A percentile compares a stretch with the other conserved stretches of the same genome.
Conservation (phyloP, 2,888 invertebrate species). For the Thymelicus acteon region DNA sequence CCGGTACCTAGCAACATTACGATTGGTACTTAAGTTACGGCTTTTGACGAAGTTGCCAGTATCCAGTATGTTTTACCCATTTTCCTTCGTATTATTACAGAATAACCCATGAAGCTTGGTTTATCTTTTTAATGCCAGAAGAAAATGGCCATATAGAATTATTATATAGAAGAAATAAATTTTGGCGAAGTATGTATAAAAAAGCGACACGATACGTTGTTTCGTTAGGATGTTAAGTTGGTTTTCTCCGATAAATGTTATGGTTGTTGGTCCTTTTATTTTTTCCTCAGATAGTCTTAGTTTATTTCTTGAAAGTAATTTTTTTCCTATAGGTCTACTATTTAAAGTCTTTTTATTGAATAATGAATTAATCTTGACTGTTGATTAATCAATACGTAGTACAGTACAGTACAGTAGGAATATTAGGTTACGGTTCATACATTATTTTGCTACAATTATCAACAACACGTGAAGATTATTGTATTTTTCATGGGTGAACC, state of each 20-base stretch:
- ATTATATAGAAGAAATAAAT: not conserved
- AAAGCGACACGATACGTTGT: not conserved
- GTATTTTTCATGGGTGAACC: too few relatives aligned
- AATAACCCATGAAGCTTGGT: not conserved
- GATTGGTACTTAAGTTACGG: not conserved
- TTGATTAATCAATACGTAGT: too few relatives aligned
- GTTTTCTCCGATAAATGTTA: not conserved
- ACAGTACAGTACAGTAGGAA: too few relatives aligned
- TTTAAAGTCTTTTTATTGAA: too few relatives aligned
- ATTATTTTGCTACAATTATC: too few relatives aligned
- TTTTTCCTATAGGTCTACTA: too few relatives aligned
- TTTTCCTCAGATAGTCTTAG: too few relatives aligned
- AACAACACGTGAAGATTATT: too few relatives aligned
- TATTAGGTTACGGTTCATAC: too few relatives aligned
- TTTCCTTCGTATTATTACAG: not conserved
- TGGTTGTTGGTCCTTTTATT: not conserved
- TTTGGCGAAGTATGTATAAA: not conserved
- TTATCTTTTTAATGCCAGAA: slow-evolving; percentile 2
- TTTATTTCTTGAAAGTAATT: too few relatives aligned
- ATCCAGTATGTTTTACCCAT: not conserved
- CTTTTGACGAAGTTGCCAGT: not conserved
- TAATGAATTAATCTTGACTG: too few relatives aligned
- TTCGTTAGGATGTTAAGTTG: not conserved
- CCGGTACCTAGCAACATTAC: not conserved
- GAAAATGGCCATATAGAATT: not conserved